Conservation (phyloP, 1,140 invertebrate species). For the Yoshiicerus persimilis region DNA sequence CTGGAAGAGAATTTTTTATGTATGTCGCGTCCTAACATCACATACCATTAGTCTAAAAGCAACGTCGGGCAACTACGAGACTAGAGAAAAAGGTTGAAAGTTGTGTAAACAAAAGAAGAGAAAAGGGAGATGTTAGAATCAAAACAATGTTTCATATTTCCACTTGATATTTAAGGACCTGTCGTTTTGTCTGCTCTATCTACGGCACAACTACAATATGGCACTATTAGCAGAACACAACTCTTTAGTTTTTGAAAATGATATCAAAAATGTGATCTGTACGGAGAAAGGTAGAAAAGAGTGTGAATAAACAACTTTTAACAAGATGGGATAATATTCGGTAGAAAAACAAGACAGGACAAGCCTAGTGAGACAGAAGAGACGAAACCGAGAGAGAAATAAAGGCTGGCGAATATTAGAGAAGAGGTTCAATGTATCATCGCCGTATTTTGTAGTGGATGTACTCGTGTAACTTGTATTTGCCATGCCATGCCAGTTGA, state of each 20-base stretch:
- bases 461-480: background rate
- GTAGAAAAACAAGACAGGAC: background rate
- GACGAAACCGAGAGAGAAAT: background rate
- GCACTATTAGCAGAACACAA: background rate
- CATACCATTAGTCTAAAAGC: background rate
- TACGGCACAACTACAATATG: background rate
- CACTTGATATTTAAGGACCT: background rate
- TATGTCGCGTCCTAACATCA: background rate
- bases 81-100: background rate
- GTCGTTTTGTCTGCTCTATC: background rate
- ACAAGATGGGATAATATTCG: background rate
- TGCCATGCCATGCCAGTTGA: background rate
- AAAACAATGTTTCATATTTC: slow-evolving; percentile 26
- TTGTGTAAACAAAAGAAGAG: background rate
- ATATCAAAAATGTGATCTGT: background rate
- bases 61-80: background rate
- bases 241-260: background rate
- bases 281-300: background rate
- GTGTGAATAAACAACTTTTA: background rate
- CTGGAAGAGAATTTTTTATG: background rate
- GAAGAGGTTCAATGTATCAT: background rate
- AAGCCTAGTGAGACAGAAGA: background rate
- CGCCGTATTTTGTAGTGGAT: background rate
- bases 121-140: background rate
- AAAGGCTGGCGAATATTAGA: background rate